Base-by-base conservation (phyloP, 1,140 invertebrate species). In the Bombus terrestris region DNA sequence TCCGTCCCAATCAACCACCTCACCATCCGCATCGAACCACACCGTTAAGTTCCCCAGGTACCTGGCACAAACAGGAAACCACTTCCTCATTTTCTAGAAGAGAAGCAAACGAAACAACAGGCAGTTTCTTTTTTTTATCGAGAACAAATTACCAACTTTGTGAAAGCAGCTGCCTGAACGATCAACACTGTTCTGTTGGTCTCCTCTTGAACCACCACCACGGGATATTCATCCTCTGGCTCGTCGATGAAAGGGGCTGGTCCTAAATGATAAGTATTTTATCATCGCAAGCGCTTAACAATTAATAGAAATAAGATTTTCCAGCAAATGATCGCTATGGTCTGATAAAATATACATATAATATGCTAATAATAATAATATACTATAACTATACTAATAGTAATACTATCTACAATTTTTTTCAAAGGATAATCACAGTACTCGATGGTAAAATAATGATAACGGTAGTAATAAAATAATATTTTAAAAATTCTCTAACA, bases 1-100 rank as follows among this genome's bases (percentile, higher is more conserved):
- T 32, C 98, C 98, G 39, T 96, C 95, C 96, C 96, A 98, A 69
- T 95, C 93, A 1, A 95, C 92, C 15, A 97, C 95, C 90, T 98
- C 96, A 12, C 98, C 98, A 1, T 96, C 88, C n/a, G 96, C 95
- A 91, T 98, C 96, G 91, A 98, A 98, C 87, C 95, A 96, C 0
- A 98, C 96, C 3, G 96, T 96, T 22, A 94, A 73, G 73, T 94
- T 92, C 12, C 93, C 93, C 39, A 94, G 74, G 53, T 94, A 94
- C 53, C 93, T 94, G 35, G 12, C 8, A 25, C 57, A 62, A 78
- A 64, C 57, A 77, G 28, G 6, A 15, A 37, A 57, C 18, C 69
- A 85, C 57, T 32, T 73, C 1, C 39, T 81, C 43, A 53, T 15
- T 43, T n/a, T 35, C 5, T 3, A n/a, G 35, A 76, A 86, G 39